Evolutionary conservation across 1,140 invertebrate genomes (phyloP).

Genomic region (Zaprionus tsacasi): DNA sequence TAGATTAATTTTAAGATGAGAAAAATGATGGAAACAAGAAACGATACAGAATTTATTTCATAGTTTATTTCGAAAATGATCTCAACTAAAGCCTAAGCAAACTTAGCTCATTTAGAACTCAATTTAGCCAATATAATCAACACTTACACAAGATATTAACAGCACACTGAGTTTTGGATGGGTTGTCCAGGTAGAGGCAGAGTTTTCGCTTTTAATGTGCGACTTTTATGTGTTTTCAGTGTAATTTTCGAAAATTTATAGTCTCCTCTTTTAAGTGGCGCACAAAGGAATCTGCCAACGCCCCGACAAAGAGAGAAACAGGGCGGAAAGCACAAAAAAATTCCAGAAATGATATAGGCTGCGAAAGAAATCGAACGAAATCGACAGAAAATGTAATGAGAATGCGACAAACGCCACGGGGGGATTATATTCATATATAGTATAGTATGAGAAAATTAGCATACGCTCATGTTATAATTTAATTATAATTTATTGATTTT

Average conservation of each 20-base stretch:
- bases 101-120: not conserved
- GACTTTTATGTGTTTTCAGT: constrained; percentile 58
- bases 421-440: constrained; percentile 16
- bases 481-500: constrained; percentile 82
- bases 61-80: no score
- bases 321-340: not conserved
- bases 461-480: constrained; percentile 79
- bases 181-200: constrained; percentile 12
- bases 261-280: constrained; percentile 18
- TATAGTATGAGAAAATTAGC: constrained; percentile 58
- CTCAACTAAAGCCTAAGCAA: no score
- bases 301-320: constrained; percentile 14
- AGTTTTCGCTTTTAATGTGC: constrained; percentile 37
- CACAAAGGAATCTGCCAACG: constrained; percentile 49
- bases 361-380: constrained; percentile 49
- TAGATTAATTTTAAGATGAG: no score
- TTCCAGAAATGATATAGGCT: constrained; percentile 47
- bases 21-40: no score
- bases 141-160: constrained; percentile 3
- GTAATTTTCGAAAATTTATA: constrained; percentile 64
- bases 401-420: constrained; percentile 68
- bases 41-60: no score
- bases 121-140: not conserved
- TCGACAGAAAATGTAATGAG: constrained; percentile 51
- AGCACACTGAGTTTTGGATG: constrained; percentile 13